Conservation (phyloP, 2,797 vertebrate genomes). For the Cynopterus sphinx region DNA sequence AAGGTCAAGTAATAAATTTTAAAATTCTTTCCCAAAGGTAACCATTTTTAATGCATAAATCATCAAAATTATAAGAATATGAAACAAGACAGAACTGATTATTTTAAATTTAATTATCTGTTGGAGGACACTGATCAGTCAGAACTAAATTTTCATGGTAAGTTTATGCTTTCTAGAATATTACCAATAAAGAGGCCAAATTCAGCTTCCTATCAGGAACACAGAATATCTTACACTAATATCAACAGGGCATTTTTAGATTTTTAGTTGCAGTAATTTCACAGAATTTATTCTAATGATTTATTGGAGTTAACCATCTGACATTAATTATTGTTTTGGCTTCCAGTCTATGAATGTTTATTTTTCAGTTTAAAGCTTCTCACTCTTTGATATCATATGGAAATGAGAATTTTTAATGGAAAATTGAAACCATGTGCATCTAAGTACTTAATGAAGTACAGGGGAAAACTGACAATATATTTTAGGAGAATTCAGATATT, state of each 20-base stretch:
- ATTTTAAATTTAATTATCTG: slow-evolving; percentile 68
- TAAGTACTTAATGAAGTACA: slow-evolving; percentile 95
- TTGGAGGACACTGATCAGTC: slow-evolving; percentile 43
- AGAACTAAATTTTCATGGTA: slow-evolving; percentile 66
- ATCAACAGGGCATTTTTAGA: slow-evolving; percentile 81
- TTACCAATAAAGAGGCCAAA: slow-evolving; percentile 82
- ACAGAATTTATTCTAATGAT: slow-evolving; percentile 91
- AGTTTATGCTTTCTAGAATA: slow-evolving; percentile 70
- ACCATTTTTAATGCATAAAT: slow-evolving; percentile 86
- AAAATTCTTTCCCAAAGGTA: slow-evolving; percentile 83
- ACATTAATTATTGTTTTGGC: slow-evolving; percentile 94
- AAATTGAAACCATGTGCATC: slow-evolving; percentile 96
- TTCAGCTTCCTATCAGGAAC: slow-evolving; percentile 82
- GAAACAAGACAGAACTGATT: slow-evolving; percentile 61
- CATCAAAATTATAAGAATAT: slow-evolving; percentile 84
- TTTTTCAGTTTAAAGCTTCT: slow-evolving; percentile 93
- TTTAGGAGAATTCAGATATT: slow-evolving; percentile 88
- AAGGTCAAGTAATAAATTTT: slow-evolving; percentile 73
- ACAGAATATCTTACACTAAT: slow-evolving; percentile 84
- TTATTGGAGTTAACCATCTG: slow-evolving; percentile 91
- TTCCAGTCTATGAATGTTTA: slow-evolving; percentile 92
- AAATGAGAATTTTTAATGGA: slow-evolving; percentile 94
- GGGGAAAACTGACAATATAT: slow-evolving; percentile 86
- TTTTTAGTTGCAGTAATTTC: slow-evolving; percentile 88
- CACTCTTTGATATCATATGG: slow-evolving; percentile 95